Conservation (phyloP, 2,113 vertebrate genomes). For the Noctilio leporinus region DNA sequence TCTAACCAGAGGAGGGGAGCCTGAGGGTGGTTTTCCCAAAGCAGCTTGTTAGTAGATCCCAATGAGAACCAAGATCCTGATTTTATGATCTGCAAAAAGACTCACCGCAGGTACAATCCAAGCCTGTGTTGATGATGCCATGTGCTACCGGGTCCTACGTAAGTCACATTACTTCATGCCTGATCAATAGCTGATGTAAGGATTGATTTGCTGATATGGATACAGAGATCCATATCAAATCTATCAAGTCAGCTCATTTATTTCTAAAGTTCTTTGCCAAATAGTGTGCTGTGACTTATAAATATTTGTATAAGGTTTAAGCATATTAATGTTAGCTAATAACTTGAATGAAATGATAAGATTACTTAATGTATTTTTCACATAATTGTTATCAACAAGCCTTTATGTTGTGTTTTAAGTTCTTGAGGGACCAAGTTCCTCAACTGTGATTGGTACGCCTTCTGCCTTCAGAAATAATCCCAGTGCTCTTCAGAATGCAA, state of each 20-base stretch:
- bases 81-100: background rate
- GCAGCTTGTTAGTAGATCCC: rapidly evolving
- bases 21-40: background rate
- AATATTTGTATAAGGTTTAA: background rate
- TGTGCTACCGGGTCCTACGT: rapidly evolving
- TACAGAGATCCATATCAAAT: background rate
- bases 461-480: background rate
- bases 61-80: no score
- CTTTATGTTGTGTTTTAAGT: background rate
- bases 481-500: background rate
- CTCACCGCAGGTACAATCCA: rapidly evolving
- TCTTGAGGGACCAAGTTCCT: background rate
- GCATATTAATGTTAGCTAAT: background rate
- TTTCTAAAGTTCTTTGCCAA: background rate
- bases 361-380: background rate
- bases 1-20: background rate
- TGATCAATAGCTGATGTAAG: no score
- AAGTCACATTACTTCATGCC: rapidly evolving
- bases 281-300: background rate
- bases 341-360: background rate
- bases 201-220: background rate
- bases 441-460: background rate
- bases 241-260: background rate
- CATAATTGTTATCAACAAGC: background rate
- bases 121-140: rapidly evolving